These are phyloP conservation scores for Mythimna vitellina DNA, from an alignment of 2,888 invertebrate genomes.

Conservation along the genomic window DNA sequence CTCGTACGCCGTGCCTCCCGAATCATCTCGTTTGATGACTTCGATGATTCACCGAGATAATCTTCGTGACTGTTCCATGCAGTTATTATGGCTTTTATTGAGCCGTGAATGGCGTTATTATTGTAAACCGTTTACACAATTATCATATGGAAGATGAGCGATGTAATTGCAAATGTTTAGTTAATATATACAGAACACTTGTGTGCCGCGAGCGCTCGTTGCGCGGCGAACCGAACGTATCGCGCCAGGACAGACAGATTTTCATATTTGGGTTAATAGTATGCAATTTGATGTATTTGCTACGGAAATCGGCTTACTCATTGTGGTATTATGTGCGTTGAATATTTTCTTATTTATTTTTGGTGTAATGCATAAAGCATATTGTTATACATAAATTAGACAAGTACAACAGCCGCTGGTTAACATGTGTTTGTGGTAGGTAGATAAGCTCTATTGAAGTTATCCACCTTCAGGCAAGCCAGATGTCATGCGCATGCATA, in stretches of 20 bases:
- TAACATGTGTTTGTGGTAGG: too few species aligned
- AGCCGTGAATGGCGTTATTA: slow-evolving; percentile 2
- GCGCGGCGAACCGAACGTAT: background rate
- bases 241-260: slow-evolving; percentile 6
- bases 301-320: background rate
- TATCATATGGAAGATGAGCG: background rate
- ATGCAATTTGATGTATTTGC: slow-evolving; percentile 19
- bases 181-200: background rate
- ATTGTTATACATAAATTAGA: background rate
- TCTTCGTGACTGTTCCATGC: slow-evolving; percentile 19
- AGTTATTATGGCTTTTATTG: background rate
- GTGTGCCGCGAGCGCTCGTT: background rate
- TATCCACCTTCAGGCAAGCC: too few species aligned
- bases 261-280: slow-evolving; percentile 18
- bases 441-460: too few species aligned
- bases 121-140: background rate
- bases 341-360: background rate
- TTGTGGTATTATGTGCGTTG: background rate
- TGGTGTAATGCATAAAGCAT: background rate
- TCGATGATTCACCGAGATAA: background rate
- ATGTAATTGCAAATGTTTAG: slow-evolving; percentile 9
- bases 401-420: too few species aligned
- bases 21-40: background rate
- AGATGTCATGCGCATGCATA: too few species aligned
- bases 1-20: background rate